These are phyloP conservation scores for Anthrax anthrax DNA, from an alignment of 2,888 invertebrate species.

Conservation along the genomic window DNA sequence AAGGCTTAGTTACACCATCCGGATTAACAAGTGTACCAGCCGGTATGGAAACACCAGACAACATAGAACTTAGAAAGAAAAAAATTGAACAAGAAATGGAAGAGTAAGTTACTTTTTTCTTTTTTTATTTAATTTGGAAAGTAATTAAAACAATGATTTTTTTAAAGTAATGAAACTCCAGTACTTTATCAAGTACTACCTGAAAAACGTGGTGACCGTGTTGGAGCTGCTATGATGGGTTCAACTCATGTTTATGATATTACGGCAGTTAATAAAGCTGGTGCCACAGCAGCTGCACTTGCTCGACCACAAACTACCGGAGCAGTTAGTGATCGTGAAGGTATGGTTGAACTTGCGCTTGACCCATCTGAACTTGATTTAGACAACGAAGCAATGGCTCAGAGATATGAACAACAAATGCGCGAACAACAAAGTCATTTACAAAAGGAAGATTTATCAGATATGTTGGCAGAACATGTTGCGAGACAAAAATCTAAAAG, in stretches of 20 bases:
- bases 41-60: constrained; percentile 96
- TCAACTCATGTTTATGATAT: constrained; percentile 97
- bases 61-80: constrained; percentile 93
- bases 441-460: constrained; percentile 88
- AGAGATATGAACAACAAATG: constrained; percentile 90
- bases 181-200: constrained; percentile 90
- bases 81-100: constrained; percentile 94
- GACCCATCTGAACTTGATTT: constrained; percentile 96
- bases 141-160: constrained; percentile 1
- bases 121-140: background rate
- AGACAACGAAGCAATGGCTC: constrained; percentile 92
- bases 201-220: constrained; percentile 81
- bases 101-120: constrained; percentile 42
- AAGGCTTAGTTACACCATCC: constrained; percentile 87
- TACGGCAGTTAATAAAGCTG: constrained; percentile 46
- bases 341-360: constrained; percentile 83
- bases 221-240: constrained; percentile 92
- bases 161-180: constrained; percentile 72
- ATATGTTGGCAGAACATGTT: constrained; percentile 97
- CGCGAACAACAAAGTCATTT: constrained; percentile 80
- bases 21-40: constrained; percentile 83
- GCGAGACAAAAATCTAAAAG: constrained; percentile 92
- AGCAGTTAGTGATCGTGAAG: constrained; percentile 38
- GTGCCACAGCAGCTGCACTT: constrained; percentile 38
- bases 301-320: constrained; percentile 22